Evolutionary conservation across 2,113 vertebrate species (phyloP), one percentile per base, ranked within the genome.

Genomic region (Syngnathus scovelli): DNA sequence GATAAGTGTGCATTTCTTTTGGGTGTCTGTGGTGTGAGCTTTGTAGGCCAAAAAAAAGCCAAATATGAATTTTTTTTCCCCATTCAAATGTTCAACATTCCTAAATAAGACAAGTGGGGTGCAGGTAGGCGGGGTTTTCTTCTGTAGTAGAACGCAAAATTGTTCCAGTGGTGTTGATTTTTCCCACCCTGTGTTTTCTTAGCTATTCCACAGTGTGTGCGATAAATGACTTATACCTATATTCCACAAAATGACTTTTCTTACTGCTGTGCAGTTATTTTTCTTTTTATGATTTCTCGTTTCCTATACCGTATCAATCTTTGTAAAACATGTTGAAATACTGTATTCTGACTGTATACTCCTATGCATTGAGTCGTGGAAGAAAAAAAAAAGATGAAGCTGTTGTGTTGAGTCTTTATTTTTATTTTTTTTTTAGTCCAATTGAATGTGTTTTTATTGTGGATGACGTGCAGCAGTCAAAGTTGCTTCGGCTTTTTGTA

Each of bases 221-320:
- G 87, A 90, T 88, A 84, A 90, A 84, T 82, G 78, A 90, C 82
- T 43, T 39, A 15, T 86, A 90, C 89, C 85, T 92, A 88, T 91
- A 90, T 88, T 92, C 89, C 70, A 89, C 89, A 86, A 33, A 87
- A 90, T 88, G 56, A 90, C 68, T 69, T 87, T 90, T 90, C 88
- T 91, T 92, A 92, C 92, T 92, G 92, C 92, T 92, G 91, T 92
- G 91, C 92, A 92, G 92, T 92, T 91, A 85, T 88, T 89, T 89
- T 88, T 89, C 79, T 89, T 88, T 90, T 89, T 87, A 85, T 89
- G 41, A 65, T 65, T 90, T 92, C 80, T 80, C 64, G 86, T 91
- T 89, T 88, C 83, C 83, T 90, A 88, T 88, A 87, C 83, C 81
- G 78, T 92, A 90, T 90, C 85, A 88, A 89, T 89, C 89, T 91